Percentiles rank a stretch among this genome's conserved stretches.
Evolutionary conservation across 2,888 invertebrate genomes (phyloP).

Genomic region (Serrognathus titanus): DNA sequence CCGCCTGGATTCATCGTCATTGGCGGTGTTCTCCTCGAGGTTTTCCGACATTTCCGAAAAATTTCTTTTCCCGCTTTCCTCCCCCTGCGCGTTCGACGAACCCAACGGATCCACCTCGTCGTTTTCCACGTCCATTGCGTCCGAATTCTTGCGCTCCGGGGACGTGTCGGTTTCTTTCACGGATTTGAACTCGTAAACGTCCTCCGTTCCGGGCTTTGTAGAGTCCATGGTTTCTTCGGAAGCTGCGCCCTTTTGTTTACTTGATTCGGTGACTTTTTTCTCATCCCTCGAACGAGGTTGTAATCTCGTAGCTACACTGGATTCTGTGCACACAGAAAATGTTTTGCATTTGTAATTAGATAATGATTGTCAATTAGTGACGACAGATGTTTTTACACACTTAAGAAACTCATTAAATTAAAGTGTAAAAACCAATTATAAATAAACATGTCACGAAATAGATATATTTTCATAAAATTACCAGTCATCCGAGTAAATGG

Average conservation of each 20-base stretch:
- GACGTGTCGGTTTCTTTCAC: conserved; percentile 53
- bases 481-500: too few relatives aligned
- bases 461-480: too few relatives aligned
- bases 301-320: conserved; percentile 47
- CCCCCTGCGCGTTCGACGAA: conserved; percentile 19
- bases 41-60: conserved; percentile 56
- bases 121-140: conserved; percentile 42
- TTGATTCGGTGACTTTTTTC: conserved; percentile 48
- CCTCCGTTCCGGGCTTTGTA: conserved; percentile 41
- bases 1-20: conserved; percentile 68
- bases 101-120: conserved; percentile 33
- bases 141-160: conserved; percentile 42
- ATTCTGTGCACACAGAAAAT: conserved; percentile 37
- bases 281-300: conserved; percentile 57
- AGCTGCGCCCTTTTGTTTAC: conserved; percentile 27
- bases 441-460: too few relatives aligned
- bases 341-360: too few relatives aligned
- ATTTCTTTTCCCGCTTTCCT: conserved; percentile 43
- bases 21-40: conserved; percentile 56
- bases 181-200: conserved; percentile 59
- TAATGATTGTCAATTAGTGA: too few relatives aligned
- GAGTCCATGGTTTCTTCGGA: conserved; percentile 38
- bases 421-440: too few relatives aligned
- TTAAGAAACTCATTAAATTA: too few relatives aligned
- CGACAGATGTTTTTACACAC: too few relatives aligned